Evolutionary conservation across 1,140 invertebrate species (phyloP).

Genomic region (Neodiprion virginianus): DNA sequence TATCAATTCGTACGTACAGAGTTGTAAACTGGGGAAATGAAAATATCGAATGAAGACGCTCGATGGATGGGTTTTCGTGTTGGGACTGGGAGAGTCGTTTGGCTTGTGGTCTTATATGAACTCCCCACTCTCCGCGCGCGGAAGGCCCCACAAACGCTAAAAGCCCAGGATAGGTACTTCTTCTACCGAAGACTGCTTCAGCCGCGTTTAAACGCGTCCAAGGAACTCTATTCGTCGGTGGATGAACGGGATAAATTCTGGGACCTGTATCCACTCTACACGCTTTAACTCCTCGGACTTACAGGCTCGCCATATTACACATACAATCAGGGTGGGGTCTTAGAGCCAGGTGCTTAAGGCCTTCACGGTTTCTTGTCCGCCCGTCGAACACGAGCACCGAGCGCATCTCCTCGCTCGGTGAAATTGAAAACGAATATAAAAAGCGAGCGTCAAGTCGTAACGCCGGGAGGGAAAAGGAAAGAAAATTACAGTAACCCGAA

Average conservation of each 20-base stretch:
- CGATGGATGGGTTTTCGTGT: slow-evolving; percentile 60
- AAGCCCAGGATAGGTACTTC: background rate
- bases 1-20: slow-evolving; percentile 12
- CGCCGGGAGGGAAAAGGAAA: too few species aligned
- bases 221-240: too few species aligned
- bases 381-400: background rate
- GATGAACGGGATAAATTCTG: too few species aligned
- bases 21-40: slow-evolving; percentile 23
- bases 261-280: too few species aligned
- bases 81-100: slow-evolving; percentile 60
- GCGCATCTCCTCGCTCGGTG: slow-evolving; percentile 37
- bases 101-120: slow-evolving; percentile 60
- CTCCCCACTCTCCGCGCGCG: slow-evolving; percentile 53
- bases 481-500: too few species aligned
- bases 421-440: slow-evolving; percentile 32
- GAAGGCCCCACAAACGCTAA: slow-evolving; percentile 14
- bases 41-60: slow-evolving; percentile 49
- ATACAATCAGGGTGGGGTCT: too few species aligned
- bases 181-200: background rate
- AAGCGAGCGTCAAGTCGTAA: slow-evolving; percentile 23
- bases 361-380: slow-evolving; percentile 37
- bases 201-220: background rate
- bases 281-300: too few species aligned
- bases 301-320: too few species aligned
- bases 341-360: background rate